Conservation (phyloP, 2,113 vertebrate genomes). For the Oenanthe oenanthe region DNA sequence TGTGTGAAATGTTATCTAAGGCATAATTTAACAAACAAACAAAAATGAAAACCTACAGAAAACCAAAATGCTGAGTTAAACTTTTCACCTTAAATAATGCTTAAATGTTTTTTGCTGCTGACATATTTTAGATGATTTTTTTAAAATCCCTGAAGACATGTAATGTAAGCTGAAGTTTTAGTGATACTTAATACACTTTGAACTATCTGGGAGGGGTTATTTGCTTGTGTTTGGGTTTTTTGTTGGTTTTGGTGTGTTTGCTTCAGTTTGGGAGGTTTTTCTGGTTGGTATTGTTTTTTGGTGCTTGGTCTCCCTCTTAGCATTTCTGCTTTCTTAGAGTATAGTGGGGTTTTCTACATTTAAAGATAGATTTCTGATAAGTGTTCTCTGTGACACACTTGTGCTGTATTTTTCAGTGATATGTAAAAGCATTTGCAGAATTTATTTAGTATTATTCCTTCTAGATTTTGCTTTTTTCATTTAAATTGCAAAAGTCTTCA, state of each 20-base stretch:
- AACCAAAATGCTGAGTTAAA: background rate
- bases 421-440: background rate
- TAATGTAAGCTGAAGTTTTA: background rate
- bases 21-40: background rate
- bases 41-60: background rate
- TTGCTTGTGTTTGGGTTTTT: background rate
- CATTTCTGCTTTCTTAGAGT: background rate
- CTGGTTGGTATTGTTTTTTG: background rate
- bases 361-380: background rate
- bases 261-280: background rate
- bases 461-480: background rate
- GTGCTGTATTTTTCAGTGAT: background rate
- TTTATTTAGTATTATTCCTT: background rate
- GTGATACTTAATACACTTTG: too few species aligned
- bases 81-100: background rate
- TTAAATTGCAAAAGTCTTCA: background rate
- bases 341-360: background rate
- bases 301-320: background rate
- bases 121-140: background rate
- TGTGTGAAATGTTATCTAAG: background rate
- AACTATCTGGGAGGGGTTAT: rapidly evolving
- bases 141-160: background rate
- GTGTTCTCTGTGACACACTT: background rate
- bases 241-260: background rate
- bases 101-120: background rate